Base-by-base conservation (phyloP, 2,888 invertebrate genomes). In the Cantharis rustica region DNA sequence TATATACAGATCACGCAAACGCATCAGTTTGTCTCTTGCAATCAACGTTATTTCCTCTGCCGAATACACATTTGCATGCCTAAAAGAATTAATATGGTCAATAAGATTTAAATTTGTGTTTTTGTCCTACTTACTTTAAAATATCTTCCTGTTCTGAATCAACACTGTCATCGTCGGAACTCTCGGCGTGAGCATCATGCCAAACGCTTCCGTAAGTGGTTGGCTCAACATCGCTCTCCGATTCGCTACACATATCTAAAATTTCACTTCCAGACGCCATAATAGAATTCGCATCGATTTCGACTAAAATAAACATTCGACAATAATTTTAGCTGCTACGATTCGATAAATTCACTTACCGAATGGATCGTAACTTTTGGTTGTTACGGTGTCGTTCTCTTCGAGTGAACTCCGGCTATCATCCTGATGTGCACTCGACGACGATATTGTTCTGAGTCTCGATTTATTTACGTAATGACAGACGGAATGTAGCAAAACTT, bases 21-120 rank as follows among this genome's bases (percentile, higher is more conserved):
- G 90, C 13, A 93, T 91, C 66, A 97, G 88, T 81, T 95, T 94
- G 73, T 93, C 93, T 82, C 94, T 91, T 0, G 96, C 93, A 31
- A 95, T 93, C 26, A 92, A 90, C 4, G 95, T 93, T 0, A 95
- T 95, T 87, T 98, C 97, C 84, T 98, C 96, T 0, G 95, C 94
- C 0, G 97, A 96, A 86, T 93, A 97, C 0, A 96, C 93, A 11
- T 96, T 96, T 0, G 97, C 96, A 86, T 95, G 94, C 88, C 96
- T 97, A 64, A 72, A 17, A 27, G 26, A 16, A 27, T 16, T 15
- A 27, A 64, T 11, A 26, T 15, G 26, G 13, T 61, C 7, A 16
- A 26, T 2, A 15, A 26, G 10, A 0, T 4, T 23, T 15, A 26
- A 16, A 26, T 23, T 27, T 1, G 4, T 68, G 0, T 1, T 64